Base-by-base conservation (phyloP, 2,797 vertebrate genomes). In the Caiman crocodilus region DNA sequence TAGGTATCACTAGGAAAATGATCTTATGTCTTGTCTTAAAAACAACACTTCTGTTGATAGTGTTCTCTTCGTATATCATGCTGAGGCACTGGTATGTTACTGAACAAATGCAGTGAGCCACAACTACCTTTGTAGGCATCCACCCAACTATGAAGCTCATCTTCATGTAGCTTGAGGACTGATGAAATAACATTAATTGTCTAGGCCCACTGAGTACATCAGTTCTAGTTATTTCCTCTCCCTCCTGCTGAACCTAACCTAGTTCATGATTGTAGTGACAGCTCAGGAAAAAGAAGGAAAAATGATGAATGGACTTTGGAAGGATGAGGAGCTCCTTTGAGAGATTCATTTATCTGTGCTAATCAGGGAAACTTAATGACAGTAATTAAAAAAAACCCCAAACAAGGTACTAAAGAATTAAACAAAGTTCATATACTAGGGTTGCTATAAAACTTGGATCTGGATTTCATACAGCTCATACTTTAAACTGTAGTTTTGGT, bases 71-170 rank as follows among this genome's bases (percentile, higher is more conserved):
- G 50, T 76, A 61, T 59, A 15, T 2, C 3, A 2, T 7, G 11
- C 74, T 20, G 26, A 56, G 26, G 64, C 28, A 78, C 0, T 0
- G 79, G 75, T 32, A 79, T 25, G 7, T 4, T 61, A 56, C 59
- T 80, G n/a, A 90, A 74, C 82, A 79, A 69, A 58, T 56, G 69
- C 10, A 3, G 42, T 50, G 10, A 10, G 9, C 42, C 42, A 50
- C 42, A 50, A 50, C 42, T 50, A 50, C 42, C 42, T 10, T 50
- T 50, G 42, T 50, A 50, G 42, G 42, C 42, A 50, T 50, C 42
- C 42, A 50, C 9, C 42, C 42, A 50, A 50, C 42, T 50, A 50
- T 50, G 42, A 50, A 50, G 42, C 42, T 50, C 42, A 50, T 50
- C 42, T 50, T 50, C 42, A 50, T 10, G 42, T 50, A 50, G 42